A percentile compares a stretch with the other conserved stretches of the same genome.
These are phyloP conservation scores for Drosophila punjabiensis DNA, from an alignment of 1,140 invertebrate genomes.

Conservation along the genomic window DNA sequence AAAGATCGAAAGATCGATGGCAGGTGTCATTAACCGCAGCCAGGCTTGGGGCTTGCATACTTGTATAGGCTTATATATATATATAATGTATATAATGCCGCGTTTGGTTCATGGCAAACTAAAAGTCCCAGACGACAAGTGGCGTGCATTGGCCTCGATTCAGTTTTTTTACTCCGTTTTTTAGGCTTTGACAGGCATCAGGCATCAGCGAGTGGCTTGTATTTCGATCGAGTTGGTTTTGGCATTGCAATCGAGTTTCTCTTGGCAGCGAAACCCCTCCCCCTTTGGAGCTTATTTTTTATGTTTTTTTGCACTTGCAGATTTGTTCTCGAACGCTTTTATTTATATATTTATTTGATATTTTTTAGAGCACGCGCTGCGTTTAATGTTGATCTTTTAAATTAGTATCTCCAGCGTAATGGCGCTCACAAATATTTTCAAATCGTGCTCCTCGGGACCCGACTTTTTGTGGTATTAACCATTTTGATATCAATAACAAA, in stretches of 20 bases:
- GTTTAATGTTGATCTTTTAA: conserved; percentile 33
- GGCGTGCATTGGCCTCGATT: conserved; percentile 54
- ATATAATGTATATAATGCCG: conserved; percentile 9
- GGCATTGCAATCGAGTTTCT: conserved; percentile 38
- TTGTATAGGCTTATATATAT: background rate
- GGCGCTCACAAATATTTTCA: conserved; percentile 37
- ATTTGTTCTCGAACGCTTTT: conserved; percentile 34
- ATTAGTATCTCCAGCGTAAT: conserved; percentile 39
- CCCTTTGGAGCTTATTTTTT: background rate
- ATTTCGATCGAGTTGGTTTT: conserved; percentile 38
- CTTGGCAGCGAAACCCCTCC: conserved; percentile 12
- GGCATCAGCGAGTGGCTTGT: conserved; percentile 38
- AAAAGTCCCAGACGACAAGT: conserved; percentile 46
- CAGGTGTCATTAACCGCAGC: conserved; percentile 50
- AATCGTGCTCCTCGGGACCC: conserved; percentile 12
- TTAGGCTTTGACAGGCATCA: conserved; percentile 53
- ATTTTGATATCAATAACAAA: background rate
- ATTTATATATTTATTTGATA: background rate
- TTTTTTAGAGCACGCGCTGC: conserved; percentile 28
- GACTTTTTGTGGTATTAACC: conserved; percentile 14
- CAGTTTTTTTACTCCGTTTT: conserved; percentile 24
- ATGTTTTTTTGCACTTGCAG: conserved; percentile 22
- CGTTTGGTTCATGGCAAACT: conserved; percentile 47
- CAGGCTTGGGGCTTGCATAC: conserved; percentile 20
- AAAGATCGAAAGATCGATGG: conserved; percentile 38